These are phyloP conservation scores for Grus americana DNA, from an alignment of 2,113 vertebrate species.

Conservation along the genomic window DNA sequence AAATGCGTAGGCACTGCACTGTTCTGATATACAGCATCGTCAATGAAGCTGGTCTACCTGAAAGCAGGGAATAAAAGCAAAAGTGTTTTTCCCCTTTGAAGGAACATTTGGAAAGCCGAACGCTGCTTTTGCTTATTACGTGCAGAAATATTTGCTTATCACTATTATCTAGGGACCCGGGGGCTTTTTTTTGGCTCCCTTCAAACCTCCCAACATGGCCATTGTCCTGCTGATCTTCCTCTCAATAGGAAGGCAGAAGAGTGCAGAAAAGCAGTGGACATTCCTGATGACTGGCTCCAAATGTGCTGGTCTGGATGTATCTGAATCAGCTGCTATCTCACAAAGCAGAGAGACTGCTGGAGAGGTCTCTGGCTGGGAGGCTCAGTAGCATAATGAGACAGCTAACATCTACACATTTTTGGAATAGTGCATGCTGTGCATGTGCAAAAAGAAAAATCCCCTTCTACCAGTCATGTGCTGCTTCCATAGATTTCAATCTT, in stretches of 20 bases:
- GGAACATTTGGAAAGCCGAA: neutral
- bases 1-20: neutral
- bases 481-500: neutral
- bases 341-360: neutral
- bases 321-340: neutral
- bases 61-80: neutral
- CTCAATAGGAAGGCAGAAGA: slow-evolving; percentile 14
- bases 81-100: neutral
- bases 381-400: slow-evolving; percentile 62
- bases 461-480: neutral
- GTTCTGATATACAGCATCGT: neutral
- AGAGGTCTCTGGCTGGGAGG: slow-evolving; percentile 16
- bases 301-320: slow-evolving; percentile 11
- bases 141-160: slow-evolving; percentile 17
- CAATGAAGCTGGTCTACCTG: neutral
- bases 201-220: neutral
- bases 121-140: neutral
- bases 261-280: neutral
- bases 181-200: neutral
- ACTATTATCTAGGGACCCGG: neutral
- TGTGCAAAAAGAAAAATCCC: slow-evolving; percentile 31
- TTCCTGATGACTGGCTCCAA: slow-evolving; percentile 5
- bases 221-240: slow-evolving; percentile 32
- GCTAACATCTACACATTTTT: slow-evolving; percentile 67
- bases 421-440: neutral